Conservation (phyloP, 2,113 vertebrate genomes). For the Cyprinodon variegatus region DNA sequence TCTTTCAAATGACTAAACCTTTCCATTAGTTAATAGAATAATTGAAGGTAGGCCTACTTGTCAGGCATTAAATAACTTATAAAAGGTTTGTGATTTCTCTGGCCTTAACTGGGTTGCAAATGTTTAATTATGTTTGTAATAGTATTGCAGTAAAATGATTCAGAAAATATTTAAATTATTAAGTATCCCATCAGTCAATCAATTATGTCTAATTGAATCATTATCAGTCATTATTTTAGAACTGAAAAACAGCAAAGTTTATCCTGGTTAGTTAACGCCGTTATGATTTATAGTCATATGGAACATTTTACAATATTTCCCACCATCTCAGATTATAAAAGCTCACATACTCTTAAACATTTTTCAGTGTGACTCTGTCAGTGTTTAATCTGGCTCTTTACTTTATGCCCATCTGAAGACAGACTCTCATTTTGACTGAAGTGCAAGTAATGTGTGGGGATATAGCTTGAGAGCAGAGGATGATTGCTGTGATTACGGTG, state of each 20-base stretch:
- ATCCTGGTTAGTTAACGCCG: not conserved
- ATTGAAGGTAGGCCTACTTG: too few relatives aligned
- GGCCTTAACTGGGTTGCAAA: constrained; percentile 10
- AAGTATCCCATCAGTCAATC: constrained; percentile 25
- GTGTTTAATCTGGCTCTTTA: constrained; percentile 63
- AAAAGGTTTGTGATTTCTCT: not conserved
- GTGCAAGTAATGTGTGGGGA: constrained; percentile 70
- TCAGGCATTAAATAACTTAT: not conserved
- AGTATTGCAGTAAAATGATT: constrained; percentile 9
- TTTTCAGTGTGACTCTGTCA: constrained; percentile 26
- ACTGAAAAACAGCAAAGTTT: constrained; percentile 19
- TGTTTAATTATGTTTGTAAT: not conserved
- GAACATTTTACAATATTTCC: constrained; percentile 22
- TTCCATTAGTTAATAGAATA: not conserved
- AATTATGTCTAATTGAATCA: constrained; percentile 42
- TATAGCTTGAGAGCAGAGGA: constrained; percentile 70
- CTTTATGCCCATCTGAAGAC: constrained; percentile 34
- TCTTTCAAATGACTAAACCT: not conserved
- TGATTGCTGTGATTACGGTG: constrained; percentile 73
- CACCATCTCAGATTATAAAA: constrained; percentile 36
- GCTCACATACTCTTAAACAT: constrained; percentile 26
- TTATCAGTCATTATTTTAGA: constrained; percentile 43
- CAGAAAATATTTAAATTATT: constrained; percentile 21
- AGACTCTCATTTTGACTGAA: constrained; percentile 50
- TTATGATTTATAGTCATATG: not conserved